Conservation (phyloP, 2,888 invertebrate species). For the Drosophila macrospina region DNA sequence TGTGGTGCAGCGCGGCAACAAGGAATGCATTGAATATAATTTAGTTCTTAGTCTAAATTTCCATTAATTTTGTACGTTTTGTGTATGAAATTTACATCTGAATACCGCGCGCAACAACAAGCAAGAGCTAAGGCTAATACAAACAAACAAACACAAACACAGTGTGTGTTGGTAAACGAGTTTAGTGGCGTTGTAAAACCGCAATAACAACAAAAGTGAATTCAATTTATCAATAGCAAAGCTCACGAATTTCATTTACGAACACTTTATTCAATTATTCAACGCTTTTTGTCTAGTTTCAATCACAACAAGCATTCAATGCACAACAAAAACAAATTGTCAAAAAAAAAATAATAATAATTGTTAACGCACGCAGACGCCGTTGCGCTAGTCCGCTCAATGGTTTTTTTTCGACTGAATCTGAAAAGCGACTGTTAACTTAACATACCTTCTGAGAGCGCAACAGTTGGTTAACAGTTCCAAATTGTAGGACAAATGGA, state of each 20-base stretch:
- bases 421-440: slow-evolving; percentile 33
- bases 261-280: slow-evolving; percentile 32
- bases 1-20: slow-evolving; percentile 38
- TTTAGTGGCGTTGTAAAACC: slow-evolving; percentile 53
- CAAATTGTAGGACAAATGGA: too few relatives aligned
- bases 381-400: slow-evolving; percentile 46
- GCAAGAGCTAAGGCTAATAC: slow-evolving; percentile 34
- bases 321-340: slow-evolving; percentile 62
- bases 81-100: slow-evolving; percentile 41
- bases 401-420: slow-evolving; percentile 56
- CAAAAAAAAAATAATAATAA: slow-evolving; percentile 56
- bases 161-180: slow-evolving; percentile 60
- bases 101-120: slow-evolving; percentile 49
- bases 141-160: slow-evolving; percentile 42
- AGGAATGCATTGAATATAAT: slow-evolving; percentile 60
- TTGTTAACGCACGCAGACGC: slow-evolving; percentile 62
- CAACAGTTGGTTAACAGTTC: slow-evolving; percentile 58
- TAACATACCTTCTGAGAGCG: slow-evolving; percentile 30
- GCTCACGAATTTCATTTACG: slow-evolving; percentile 20
- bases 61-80: slow-evolving; percentile 23
- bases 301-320: slow-evolving; percentile 39
- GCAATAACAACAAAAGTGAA: slow-evolving; percentile 48
- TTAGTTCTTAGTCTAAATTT: slow-evolving; percentile 44
- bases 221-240: slow-evolving; percentile 34
- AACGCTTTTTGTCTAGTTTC: slow-evolving; percentile 37